phyloP scores from a whole-genome alignment of 2,113 vertebrate species.

The Rhabdornis inornatus region DNA sequence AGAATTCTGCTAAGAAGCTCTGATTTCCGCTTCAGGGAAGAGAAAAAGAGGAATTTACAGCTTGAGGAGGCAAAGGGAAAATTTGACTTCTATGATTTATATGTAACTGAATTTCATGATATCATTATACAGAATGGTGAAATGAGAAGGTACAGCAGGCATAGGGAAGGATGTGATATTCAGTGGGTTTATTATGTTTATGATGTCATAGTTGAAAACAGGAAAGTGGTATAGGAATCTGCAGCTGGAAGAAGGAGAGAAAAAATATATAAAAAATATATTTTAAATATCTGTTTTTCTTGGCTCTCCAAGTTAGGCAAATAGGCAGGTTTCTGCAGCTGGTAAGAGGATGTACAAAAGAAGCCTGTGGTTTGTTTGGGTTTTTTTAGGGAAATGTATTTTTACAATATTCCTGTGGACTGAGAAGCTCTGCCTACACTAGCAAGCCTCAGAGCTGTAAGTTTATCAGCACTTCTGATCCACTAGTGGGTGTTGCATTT shows the following conservation, averaged over 20 bases:
- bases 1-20: background rate
- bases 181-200: background rate
- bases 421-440: background rate
- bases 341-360: constrained; percentile 20
- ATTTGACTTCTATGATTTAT: background rate
- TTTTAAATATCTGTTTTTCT: background rate
- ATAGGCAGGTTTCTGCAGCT: constrained; percentile 21
- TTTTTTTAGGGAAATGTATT: constrained; percentile 37
- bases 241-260: background rate
- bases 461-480: background rate
- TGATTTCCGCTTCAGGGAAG: background rate
- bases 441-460: background rate
- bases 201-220: constrained; percentile 5
- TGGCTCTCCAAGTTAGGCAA: background rate
- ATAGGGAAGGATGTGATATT: background rate
- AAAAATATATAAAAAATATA: background rate
- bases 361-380: background rate
- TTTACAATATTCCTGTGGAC: constrained; percentile 17
- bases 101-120: background rate
- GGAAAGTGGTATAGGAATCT: background rate
- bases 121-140: background rate
- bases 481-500: background rate
- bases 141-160: background rate
- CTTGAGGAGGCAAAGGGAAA: background rate
- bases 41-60: background rate